Evolutionary conservation across 2,888 invertebrate genomes (phyloP), one percentile per base, ranked within the genome.

Genomic region (Rotaria magnacalcarata): DNA sequence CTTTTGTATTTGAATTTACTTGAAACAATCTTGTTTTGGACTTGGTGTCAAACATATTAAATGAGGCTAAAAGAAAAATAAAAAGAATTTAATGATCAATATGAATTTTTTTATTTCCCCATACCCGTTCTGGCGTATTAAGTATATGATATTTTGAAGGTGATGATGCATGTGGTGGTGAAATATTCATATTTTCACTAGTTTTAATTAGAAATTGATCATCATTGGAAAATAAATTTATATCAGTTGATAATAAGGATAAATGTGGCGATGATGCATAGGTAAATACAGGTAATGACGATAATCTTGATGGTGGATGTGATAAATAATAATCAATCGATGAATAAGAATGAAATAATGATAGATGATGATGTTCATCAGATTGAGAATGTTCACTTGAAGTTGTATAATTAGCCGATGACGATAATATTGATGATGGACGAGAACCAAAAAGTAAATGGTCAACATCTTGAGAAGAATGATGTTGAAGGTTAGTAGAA

Each of bases 21-120:
- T 67, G 19, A 67, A 67, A 67, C 67, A 67, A 34, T 67, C 67
- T 34, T 34, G 67, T 47, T 80, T 80, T 47, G 80, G 80, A 80
- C 80, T 80, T 47, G 80, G 80, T n/a, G 80, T 47, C 0, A 47
- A 34, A 67, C 16, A 21, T 34, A 47, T 47, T n/a, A n/a, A 80
- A 43, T 80, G n/a, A 19, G n/a, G 47, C 80, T 80, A 80, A 80
- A n/a, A 52, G 11, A 16, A 52, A 3, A 52, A 52, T 14, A 10
- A 52, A 52, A 16, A 52, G 5, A 7, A 14, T 10, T 7, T 52
- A 43, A 43, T 27, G 27, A n/a, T n/a, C n/a, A n/a, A n/a, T n/a
- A n/a, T n/a, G n/a, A n/a, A n/a, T n/a, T n/a, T n/a, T 34, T 34
- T 34, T 34, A 34, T 34, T 34, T 34, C 34, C 2, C 2, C 34